Evolutionary conservation across 2,797 vertebrate species (phyloP).

Genomic region (Delichon dasypus): DNA sequence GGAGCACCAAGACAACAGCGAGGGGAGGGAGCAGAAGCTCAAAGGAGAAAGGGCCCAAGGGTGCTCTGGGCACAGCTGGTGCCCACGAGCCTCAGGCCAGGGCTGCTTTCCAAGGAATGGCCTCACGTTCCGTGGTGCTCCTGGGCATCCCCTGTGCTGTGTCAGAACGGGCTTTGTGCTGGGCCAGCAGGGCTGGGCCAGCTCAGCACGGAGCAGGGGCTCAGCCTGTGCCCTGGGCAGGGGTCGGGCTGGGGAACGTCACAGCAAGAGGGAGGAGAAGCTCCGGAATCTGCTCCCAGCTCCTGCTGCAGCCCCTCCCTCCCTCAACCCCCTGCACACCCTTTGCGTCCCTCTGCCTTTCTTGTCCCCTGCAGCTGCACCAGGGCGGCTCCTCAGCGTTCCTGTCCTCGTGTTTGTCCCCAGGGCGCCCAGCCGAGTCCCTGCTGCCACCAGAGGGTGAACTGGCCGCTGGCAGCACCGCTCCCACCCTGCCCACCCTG

Average conservation of each 20-base stretch:
- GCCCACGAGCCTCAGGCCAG: accelerated
- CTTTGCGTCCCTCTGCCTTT: neutral
- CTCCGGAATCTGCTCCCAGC: neutral
- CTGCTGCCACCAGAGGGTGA: neutral
- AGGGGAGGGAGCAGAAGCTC: neutral
- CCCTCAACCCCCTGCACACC: too few species aligned
- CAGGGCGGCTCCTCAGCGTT: accelerated
- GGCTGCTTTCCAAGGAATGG: neutral
- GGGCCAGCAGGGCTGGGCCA: neutral
- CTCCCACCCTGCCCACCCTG: neutral
- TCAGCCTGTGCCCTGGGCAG: neutral
- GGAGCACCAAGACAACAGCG: too few species aligned
- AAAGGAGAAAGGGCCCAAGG: neutral
- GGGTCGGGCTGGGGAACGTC: neutral
- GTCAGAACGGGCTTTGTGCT: accelerated
- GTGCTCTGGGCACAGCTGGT: neutral
- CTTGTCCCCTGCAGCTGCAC: neutral
- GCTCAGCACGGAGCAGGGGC: neutral
- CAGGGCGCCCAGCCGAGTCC: neutral
- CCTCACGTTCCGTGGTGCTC: neutral
- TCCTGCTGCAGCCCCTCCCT: neutral
- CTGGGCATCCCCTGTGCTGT: neutral
- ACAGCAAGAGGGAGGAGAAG: neutral
- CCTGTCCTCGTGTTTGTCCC: neutral
- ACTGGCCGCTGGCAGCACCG: accelerated